Evolutionary conservation across 2,888 invertebrate genomes (phyloP).

Genomic region (Iselma pallidipennis): DNA sequence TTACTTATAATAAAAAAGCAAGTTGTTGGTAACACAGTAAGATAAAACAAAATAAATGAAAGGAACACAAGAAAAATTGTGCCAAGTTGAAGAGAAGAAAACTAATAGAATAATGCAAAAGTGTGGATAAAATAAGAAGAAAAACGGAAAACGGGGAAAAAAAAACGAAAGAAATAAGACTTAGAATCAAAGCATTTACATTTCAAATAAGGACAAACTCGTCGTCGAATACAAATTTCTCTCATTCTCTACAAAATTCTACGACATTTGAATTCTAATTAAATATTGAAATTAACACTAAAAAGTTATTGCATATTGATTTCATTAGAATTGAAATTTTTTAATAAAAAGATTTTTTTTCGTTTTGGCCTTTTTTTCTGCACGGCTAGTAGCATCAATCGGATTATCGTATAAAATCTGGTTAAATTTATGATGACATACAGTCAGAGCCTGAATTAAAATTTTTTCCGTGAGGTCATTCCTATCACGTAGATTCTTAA

Average conservation of each 20-base stretch:
- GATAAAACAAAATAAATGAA: neutral
- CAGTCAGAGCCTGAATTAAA: no score
- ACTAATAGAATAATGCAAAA: no score
- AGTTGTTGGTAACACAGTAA: neutral
- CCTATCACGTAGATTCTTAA: no score
- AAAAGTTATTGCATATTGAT: neutral
- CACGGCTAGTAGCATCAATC: no score
- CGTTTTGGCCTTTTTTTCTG: no score
- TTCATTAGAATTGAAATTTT: neutral
- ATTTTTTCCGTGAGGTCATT: no score
- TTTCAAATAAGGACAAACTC: conserved; percentile 31
- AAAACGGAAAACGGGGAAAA: neutral
- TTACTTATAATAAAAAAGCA: no score
- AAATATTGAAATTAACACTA: neutral
- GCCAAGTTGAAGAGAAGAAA: neutral
- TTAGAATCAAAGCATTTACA: conserved; percentile 26
- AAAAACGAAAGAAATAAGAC: conserved; percentile 17
- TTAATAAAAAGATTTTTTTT: neutral
- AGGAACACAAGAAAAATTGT: neutral
- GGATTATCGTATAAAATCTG: no score
- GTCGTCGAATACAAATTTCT: conserved; percentile 25
- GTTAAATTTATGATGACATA: no score
- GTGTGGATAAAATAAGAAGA: no score
- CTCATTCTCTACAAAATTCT: neutral
- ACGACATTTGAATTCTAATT: conserved; percentile 7